phyloP scores from a whole-genome alignment of 2,797 vertebrate species.

The Adrianichthys oophorus region DNA sequence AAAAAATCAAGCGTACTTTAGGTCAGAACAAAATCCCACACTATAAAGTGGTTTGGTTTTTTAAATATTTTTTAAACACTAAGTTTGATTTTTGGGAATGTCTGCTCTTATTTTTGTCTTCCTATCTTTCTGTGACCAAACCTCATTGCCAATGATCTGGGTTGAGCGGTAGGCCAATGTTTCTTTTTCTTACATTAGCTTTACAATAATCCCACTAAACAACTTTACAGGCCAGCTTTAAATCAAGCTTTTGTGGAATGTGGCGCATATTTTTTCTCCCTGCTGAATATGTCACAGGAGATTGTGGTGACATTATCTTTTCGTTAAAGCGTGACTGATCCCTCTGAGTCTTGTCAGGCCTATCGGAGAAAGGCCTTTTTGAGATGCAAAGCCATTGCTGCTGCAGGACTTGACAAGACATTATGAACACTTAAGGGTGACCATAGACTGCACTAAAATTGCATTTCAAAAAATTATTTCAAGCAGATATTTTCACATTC shows the following conservation, averaged over 20 bases:
- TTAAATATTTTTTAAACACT: no score
- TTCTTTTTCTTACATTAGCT: constrained; percentile 57
- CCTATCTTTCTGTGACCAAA: constrained; percentile 45
- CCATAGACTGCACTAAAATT: constrained; percentile 5
- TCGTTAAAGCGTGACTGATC: constrained; percentile 64
- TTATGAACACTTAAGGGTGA: constrained; percentile 41
- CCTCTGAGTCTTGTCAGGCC: constrained; percentile 69
- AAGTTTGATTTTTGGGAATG: no score
- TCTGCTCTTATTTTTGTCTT: no score
- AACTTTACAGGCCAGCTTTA: constrained; percentile 47
- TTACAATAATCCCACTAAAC: constrained; percentile 65
- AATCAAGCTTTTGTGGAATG: constrained; percentile 49
- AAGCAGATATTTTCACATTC: no score
- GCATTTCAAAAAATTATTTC: no score
- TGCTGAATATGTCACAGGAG: constrained; percentile 58
- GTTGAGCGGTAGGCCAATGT: constrained; percentile 61
- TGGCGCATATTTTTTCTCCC: constrained; percentile 16
- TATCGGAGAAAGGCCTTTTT: constrained; percentile 51
- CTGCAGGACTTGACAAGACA: constrained; percentile 50
- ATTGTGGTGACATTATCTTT: constrained; percentile 69
- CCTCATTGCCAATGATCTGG: constrained; percentile 56
- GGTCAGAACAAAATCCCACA: no score
- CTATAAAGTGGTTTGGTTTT: no score
- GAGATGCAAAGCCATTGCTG: constrained; percentile 52
- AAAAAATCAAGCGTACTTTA: neutral